Evolutionary conservation across 2,113 vertebrate genomes (phyloP).

Genomic region (Menidia beryllina): DNA sequence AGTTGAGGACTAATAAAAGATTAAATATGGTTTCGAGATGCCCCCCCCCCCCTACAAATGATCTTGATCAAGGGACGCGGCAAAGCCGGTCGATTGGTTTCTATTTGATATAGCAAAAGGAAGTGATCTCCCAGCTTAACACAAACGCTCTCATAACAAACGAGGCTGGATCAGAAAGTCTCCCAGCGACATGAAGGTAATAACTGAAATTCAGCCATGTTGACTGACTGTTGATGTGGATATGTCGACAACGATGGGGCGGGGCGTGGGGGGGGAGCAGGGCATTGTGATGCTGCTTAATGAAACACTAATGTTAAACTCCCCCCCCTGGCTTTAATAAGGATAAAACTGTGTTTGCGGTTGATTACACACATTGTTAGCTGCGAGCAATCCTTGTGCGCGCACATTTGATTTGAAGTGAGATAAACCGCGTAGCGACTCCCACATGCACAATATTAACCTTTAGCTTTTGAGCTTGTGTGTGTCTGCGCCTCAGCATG

Average conservation of each 20-base stretch:
- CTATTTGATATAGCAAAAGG: constrained; percentile 14
- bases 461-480: constrained; percentile 55
- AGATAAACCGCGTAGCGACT: constrained; percentile 60
- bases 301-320: constrained; percentile 49
- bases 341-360: constrained; percentile 42
- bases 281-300: constrained; percentile 49
- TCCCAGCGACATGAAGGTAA: background rate
- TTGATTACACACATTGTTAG: constrained; percentile 28
- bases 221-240: constrained; percentile 38
- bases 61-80: constrained; percentile 14
- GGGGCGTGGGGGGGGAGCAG: constrained; percentile 38
- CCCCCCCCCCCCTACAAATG: too few species aligned
- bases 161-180: constrained; percentile 15
- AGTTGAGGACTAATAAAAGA: constrained; percentile 52
- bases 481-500: constrained; percentile 43
- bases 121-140: constrained; percentile 30
- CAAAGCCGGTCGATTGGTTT: constrained; percentile 7
- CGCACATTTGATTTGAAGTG: constrained; percentile 37
- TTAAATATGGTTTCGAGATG: constrained; percentile 48
- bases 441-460: constrained; percentile 73
- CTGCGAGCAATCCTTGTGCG: constrained; percentile 29
- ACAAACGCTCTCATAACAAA: constrained; percentile 1
- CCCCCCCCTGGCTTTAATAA: constrained; percentile 47
- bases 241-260: constrained; percentile 25
- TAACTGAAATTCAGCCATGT: constrained; percentile 13